Base-by-base conservation (phyloP, 30 jellyfish, hydroid and myxozoan genomes). In the Sanderia malayensis region DNA sequence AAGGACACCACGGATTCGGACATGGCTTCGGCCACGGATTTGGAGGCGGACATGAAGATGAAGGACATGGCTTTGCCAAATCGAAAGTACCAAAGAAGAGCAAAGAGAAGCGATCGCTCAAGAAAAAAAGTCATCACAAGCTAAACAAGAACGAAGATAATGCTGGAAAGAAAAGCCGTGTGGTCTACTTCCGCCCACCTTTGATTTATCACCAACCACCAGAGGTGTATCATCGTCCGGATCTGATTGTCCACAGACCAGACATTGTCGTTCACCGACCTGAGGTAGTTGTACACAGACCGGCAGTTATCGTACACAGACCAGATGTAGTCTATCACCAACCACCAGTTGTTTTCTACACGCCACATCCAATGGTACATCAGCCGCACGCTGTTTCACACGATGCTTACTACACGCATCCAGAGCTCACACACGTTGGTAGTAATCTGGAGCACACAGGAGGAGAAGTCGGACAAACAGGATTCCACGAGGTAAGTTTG, bases 241-340 rank as follows among this genome's bases (percentile, higher is more conserved):
- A 84, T 62, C 58, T 92, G 88, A 62, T 92, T 32, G 95, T 92
- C 7, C 99, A 92, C 80, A 81, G 99, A 44, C 99, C 99, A 2
- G 99, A 92, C 79, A 96, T 92, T 57, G 93, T 92, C 18, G 92
- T 92, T 58, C 95, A 81, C 30, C 73, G 99, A 0, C 99, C 99
- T 17, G 87, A 96, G 31, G 86, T 92, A 7, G 95, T 92, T 34
- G 94, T 84, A 25, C 99, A 92, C 88, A 68, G 99, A 46, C 95
- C 99, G 1, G 92, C 84, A 46, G 99, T 92, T 17, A 84, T 92
- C 58, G 96, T 92, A 23, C 99, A 92, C 58, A 66, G 99, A 46
- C 99, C 99, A 46, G 88, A 84, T 6, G 94, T 92, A 21, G 99
- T 92, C 1, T 92, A 92, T 58, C 99, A 92, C 61, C 99, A 92